Percentiles rank a stretch among this genome's conserved stretches.
These are phyloP conservation scores for Adineta ricciae DNA, from an alignment of 2,888 invertebrate genomes.

Conservation along the genomic window DNA sequence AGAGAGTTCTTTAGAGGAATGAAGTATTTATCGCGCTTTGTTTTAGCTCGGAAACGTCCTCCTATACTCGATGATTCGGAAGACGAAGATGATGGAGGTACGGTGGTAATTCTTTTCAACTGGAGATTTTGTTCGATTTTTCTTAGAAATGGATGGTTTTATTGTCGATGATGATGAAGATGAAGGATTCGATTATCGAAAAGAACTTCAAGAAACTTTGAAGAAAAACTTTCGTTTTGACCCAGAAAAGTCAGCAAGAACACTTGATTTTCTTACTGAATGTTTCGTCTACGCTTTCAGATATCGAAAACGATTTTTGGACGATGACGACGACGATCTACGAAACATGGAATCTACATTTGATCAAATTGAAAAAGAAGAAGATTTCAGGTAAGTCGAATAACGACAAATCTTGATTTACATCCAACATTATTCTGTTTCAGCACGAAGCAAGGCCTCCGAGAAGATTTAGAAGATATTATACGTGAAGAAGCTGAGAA, in stretches of 20 bases:
- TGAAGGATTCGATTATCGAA: neutral
- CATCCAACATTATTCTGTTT: neutral
- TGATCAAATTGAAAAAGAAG: neutral
- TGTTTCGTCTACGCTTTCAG: neutral
- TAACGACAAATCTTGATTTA: neutral
- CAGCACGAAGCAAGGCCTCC: neutral
- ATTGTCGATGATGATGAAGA: neutral
- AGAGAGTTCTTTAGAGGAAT: neutral
- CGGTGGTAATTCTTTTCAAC: no score
- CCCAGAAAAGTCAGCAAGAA: neutral
- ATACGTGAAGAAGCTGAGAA: neutral
- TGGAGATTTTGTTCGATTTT: neutral
- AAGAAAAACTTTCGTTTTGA: neutral
- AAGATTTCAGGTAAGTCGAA: neutral
- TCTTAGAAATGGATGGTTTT: neutral
- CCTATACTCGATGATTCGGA: neutral
- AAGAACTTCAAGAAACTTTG: neutral
- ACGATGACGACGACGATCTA: neutral
- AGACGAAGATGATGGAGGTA: neutral
- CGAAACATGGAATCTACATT: neutral
- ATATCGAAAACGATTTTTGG: neutral
- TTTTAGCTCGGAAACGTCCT: constrained; percentile 5
- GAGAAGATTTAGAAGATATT: neutral
- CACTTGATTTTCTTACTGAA: neutral
- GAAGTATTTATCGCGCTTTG: no score